A percentile compares a stretch with the other conserved stretches of the same genome.
Conservation (phyloP, 2,113 vertebrate genomes). For the Anarhynchus alexandrinus region DNA sequence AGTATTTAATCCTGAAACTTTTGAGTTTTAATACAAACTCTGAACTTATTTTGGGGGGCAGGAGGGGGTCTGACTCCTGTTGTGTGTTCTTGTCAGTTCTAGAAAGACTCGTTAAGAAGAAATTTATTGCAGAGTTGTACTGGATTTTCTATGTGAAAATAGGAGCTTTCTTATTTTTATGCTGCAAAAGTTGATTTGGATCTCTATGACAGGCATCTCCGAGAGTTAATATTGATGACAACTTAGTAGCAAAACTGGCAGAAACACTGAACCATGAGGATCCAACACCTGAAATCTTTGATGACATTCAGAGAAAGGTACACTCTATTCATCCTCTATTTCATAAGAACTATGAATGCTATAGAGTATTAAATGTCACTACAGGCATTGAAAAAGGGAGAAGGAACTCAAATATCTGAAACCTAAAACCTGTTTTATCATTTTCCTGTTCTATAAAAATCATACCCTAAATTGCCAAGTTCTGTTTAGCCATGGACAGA, state of each 20-base stretch:
- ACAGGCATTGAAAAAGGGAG: background rate
- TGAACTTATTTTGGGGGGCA: background rate
- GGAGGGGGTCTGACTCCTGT: background rate
- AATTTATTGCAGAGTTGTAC: background rate
- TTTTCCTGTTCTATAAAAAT: background rate
- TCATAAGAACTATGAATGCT: background rate
- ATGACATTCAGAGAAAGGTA: conserved; percentile 97
- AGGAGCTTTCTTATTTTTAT: background rate
- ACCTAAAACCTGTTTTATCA: background rate
- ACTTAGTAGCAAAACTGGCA: conserved; percentile 82
- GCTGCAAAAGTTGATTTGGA: conserved; percentile 23
- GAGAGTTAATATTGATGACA: conserved; percentile 91
- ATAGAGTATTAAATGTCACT: background rate
- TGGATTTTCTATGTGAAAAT: background rate
- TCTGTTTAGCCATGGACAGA: background rate
- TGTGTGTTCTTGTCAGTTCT: background rate
- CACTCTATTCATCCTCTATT: background rate
- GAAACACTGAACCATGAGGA: conserved; percentile 93
- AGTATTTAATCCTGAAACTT: background rate
- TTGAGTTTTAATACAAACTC: background rate
- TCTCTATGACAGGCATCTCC: conserved; percentile 86
- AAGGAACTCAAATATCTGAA: background rate
- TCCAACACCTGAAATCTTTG: conserved; percentile 96
- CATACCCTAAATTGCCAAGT: background rate
- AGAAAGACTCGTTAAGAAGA: background rate